Evolutionary conservation across 2,888 invertebrate species (phyloP).

Genomic region (Caradrina clavipalpis): DNA sequence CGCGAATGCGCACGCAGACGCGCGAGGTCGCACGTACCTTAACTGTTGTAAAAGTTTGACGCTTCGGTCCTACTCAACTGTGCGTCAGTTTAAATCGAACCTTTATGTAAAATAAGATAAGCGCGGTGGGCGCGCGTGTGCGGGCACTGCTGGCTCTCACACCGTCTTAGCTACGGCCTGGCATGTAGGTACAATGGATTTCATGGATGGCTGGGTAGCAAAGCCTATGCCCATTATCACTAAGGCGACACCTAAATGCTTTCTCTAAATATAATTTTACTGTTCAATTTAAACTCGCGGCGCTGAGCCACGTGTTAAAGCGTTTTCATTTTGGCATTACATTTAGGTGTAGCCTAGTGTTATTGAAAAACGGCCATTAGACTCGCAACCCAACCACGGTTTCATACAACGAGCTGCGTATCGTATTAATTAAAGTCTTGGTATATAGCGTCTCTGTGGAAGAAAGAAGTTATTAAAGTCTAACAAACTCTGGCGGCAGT

Average conservation of each 20-base stretch:
- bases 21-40: background rate
- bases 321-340: background rate
- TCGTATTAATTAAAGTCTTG: slow-evolving; percentile 54
- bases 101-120: slow-evolving; percentile 3
- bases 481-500: slow-evolving; percentile 41
- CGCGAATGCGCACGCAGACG: background rate
- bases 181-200: slow-evolving; percentile 19
- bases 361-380: background rate
- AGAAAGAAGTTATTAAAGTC: slow-evolving; percentile 43
- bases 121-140: background rate
- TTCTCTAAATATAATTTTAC: too few relatives aligned
- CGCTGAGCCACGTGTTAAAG: background rate
- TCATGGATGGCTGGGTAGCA: slow-evolving; percentile 2
- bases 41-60: background rate
- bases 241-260: background rate
- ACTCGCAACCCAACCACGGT: slow-evolving; percentile 42
- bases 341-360: background rate
- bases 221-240: background rate
- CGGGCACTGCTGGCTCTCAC: background rate
- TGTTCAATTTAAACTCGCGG: background rate
- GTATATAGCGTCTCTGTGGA: slow-evolving; percentile 57
- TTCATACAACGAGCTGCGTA: slow-evolving; percentile 58
- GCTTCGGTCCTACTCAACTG: background rate
- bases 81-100: slow-evolving; percentile 26
- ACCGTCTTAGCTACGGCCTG: slow-evolving; percentile 55